Percentiles rank a stretch among this genome's conserved stretches.
phyloP scores from a whole-genome alignment of 2,113 vertebrate species.

The Eulemur rufifrons region DNA sequence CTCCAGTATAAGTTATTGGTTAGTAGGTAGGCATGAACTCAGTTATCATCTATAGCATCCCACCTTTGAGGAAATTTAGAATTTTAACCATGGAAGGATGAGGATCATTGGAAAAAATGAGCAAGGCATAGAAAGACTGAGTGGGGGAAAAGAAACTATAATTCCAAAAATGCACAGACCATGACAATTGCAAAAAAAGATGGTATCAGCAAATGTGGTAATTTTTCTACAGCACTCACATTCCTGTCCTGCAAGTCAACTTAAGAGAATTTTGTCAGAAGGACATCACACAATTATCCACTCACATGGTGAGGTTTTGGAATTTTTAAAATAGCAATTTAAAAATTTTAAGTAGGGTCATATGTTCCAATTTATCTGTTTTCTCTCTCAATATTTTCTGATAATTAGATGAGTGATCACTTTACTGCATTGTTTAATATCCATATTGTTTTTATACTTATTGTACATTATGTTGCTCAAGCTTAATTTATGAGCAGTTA shows the following conservation, averaged over 20 bases:
- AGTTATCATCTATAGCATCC: not conserved
- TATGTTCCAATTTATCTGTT: not conserved
- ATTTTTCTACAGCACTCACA: constrained; percentile 14
- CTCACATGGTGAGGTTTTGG: not conserved
- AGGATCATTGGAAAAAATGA: constrained; percentile 32
- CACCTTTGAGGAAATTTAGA: not conserved
- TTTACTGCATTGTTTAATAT: not conserved
- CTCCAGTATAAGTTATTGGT: not conserved
- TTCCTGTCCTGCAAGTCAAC: constrained; percentile 13
- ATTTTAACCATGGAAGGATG: not conserved
- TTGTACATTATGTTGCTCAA: not conserved
- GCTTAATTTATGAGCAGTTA: not conserved
- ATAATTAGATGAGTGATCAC: not conserved
- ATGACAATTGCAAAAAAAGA: constrained; percentile 52
- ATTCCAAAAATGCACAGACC: constrained; percentile 18
- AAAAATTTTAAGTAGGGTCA: not conserved
- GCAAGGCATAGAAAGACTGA: not conserved
- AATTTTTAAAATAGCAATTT: not conserved
- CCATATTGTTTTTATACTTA: not conserved
- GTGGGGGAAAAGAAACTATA: not conserved
- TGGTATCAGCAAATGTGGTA: constrained; percentile 50
- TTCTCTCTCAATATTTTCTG: not conserved
- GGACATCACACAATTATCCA: not conserved
- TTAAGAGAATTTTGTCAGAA: constrained; percentile 33
- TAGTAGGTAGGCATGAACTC: not conserved